Conservation (phyloP, 2,113 vertebrate species). For the Proterorhinus semilunaris region DNA sequence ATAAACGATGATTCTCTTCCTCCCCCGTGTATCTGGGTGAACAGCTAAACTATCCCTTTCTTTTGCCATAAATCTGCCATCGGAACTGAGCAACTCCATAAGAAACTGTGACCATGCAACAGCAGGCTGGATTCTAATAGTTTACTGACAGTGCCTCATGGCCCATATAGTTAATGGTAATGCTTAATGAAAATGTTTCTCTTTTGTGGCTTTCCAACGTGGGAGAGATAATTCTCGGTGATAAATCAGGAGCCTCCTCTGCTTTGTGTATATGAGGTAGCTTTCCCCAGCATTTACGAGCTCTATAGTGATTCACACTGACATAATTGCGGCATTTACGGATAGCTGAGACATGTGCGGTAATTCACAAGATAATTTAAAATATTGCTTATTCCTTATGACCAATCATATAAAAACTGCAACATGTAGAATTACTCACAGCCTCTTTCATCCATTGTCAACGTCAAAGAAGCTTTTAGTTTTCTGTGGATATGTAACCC, state of each 20-base stretch:
- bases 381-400: no score
- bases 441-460: no score
- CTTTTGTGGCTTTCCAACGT: constrained; percentile 13
- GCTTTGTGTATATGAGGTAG: constrained; percentile 3
- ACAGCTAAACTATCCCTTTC: constrained; percentile 31
- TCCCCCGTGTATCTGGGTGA: constrained; percentile 15
- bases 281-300: constrained; percentile 5
- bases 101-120: constrained; percentile 15
- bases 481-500: no score
- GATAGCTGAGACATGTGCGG: neutral
- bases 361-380: no score
- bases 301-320: neutral
- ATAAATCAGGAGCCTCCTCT: constrained; percentile 17
- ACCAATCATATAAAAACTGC: no score
- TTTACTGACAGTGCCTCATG: constrained; percentile 17
- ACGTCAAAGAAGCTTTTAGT: no score
- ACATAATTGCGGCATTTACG: constrained; percentile 1
- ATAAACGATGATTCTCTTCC: constrained; percentile 29
- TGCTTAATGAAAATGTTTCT: constrained; percentile 21
- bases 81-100: constrained; percentile 6
- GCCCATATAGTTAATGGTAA: constrained; percentile 15
- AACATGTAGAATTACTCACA: no score
- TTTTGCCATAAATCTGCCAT: constrained; percentile 38
- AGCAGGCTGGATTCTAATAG: constrained; percentile 23
- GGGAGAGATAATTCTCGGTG: neutral